Percentiles rank a stretch among this genome's conserved stretches.
These are phyloP conservation scores for Remorina albescens DNA, from an alignment of 2,797 vertebrate species.

Conservation along the genomic window DNA sequence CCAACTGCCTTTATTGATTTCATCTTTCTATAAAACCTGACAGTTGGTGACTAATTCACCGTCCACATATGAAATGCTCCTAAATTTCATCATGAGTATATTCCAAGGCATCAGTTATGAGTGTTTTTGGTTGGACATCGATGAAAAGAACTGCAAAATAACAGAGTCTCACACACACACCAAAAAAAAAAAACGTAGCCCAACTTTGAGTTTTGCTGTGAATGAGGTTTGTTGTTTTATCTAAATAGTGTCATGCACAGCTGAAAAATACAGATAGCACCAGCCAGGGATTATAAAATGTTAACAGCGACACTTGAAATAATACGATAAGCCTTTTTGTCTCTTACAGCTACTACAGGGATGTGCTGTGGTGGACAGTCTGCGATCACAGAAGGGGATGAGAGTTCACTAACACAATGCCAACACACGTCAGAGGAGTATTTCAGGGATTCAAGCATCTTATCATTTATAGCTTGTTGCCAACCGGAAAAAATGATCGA, in stretches of 20 bases:
- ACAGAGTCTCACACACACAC: not conserved
- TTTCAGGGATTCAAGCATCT: not conserved
- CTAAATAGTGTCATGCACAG: not conserved
- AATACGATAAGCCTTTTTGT: slow-evolving; percentile 20
- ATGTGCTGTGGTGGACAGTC: slow-evolving; percentile 5
- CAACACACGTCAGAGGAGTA: not conserved
- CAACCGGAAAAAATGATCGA: no score
- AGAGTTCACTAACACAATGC: not conserved
- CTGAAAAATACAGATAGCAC: not conserved
- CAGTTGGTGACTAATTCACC: not conserved
- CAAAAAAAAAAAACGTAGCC: not conserved
- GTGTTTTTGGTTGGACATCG: no score
- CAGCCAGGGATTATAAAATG: slow-evolving; percentile 12
- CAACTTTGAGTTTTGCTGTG: not conserved
- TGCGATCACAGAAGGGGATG: slow-evolving; percentile 30
- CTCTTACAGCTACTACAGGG: not conserved
- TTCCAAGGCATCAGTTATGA: not conserved
- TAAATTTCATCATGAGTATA: not conserved
- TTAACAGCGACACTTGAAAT: not conserved
- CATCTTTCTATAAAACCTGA: not conserved
- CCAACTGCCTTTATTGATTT: not conserved
- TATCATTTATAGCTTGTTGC: no score
- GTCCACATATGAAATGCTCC: not conserved
- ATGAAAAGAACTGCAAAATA: no score
- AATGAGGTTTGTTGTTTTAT: not conserved